Conservation (phyloP, 2,888 invertebrate species). For the Scrobipalpa costella region DNA sequence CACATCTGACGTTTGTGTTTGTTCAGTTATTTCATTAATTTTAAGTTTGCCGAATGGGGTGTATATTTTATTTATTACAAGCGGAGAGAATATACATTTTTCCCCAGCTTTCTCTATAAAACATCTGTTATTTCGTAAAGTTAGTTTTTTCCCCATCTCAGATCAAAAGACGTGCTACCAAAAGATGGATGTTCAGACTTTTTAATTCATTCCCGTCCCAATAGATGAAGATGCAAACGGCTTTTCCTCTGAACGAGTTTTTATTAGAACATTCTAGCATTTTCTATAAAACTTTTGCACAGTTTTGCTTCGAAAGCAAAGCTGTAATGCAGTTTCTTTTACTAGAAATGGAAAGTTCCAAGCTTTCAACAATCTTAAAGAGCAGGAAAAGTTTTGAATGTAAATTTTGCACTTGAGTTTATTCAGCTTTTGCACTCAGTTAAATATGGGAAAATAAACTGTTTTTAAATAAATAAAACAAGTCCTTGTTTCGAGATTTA, state of each 20-base stretch:
- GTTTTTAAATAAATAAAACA: no score
- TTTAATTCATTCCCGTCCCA: neutral
- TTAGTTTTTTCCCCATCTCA: no score
- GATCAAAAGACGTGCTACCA: neutral
- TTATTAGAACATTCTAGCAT: neutral
- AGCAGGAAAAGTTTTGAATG: neutral
- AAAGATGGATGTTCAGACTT: neutral
- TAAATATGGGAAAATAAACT: no score
- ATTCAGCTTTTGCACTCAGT: neutral
- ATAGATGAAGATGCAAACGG: neutral
- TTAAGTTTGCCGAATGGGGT: no score
- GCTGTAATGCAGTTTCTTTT: neutral
- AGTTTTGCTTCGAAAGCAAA: neutral
- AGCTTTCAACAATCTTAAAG: neutral
- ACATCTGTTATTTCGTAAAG: no score
- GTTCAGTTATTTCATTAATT: no score
- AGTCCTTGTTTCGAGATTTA: no score
- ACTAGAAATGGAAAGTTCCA: neutral
- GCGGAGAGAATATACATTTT: no score
- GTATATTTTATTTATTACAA: no score
- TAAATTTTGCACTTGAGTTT: neutral
- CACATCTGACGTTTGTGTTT: no score
- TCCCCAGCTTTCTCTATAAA: no score
- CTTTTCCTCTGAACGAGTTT: constrained; percentile 2
- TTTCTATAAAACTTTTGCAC: neutral